A percentile compares a stretch with the other conserved stretches of the same genome.
phyloP scores from a whole-genome alignment of 2,888 invertebrate species.

The Muscina levida region DNA sequence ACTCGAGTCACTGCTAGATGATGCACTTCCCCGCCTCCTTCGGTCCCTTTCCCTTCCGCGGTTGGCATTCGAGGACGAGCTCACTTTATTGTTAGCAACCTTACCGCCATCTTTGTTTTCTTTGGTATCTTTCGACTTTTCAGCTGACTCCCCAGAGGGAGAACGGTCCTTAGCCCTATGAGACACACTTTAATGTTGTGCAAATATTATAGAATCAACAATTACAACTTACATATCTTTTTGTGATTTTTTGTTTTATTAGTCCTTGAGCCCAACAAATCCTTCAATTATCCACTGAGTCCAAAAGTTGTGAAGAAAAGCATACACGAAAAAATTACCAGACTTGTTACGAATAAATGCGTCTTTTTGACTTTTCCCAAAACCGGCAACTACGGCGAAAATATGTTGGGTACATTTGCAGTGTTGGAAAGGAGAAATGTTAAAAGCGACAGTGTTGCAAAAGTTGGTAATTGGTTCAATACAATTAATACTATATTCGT shows the following conservation, averaged over 20 bases:
- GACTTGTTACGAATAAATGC: background rate
- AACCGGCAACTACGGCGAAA: too few relatives aligned
- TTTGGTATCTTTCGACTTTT: slow-evolving; percentile 87
- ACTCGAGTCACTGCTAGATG: slow-evolving; percentile 90
- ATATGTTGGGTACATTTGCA: too few relatives aligned
- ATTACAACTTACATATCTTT: slow-evolving; percentile 44
- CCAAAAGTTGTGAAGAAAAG: background rate
- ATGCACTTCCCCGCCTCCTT: slow-evolving; percentile 84
- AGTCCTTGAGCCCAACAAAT: background rate
- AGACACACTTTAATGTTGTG: too few relatives aligned
- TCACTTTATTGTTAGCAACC: slow-evolving; percentile 68
- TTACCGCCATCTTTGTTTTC: slow-evolving; percentile 73
- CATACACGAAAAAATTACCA: background rate
- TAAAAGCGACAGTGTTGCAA: too few relatives aligned
- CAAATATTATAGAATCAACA: background rate
- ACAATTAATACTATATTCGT: too few relatives aligned
- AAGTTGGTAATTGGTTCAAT: too few relatives aligned
- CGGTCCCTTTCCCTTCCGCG: slow-evolving; percentile 77
- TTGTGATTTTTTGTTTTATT: background rate
- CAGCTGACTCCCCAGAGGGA: slow-evolving; percentile 84
- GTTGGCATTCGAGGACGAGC: slow-evolving; percentile 70
- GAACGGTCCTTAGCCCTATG: slow-evolving; percentile 88
- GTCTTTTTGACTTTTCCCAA: background rate
- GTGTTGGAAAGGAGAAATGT: too few relatives aligned
- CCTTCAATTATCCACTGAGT: background rate